Percentiles rank a stretch among this genome's conserved stretches.
Evolutionary conservation across 2,797 vertebrate genomes (phyloP).

Genomic region (Fratercula arctica): DNA sequence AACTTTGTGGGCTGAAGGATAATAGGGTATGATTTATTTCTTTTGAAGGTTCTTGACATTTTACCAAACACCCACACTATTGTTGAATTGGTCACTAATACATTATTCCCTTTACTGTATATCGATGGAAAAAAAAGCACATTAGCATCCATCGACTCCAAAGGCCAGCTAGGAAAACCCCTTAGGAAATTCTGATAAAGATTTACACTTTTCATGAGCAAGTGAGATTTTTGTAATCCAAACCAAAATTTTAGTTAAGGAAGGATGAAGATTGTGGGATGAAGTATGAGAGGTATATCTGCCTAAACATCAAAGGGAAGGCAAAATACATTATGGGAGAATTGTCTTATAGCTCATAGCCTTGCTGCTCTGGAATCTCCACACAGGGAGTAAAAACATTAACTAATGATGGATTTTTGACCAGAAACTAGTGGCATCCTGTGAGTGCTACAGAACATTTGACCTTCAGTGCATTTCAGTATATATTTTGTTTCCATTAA

Average conservation of each 20-base stretch:
- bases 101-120: constrained; percentile 67
- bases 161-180: not conserved
- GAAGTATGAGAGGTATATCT: not conserved
- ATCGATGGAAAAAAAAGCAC: constrained; percentile 20
- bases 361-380: not conserved
- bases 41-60: constrained; percentile 65
- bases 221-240: constrained; percentile 1
- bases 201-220: constrained; percentile 68
- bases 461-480: not conserved
- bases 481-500: constrained; percentile 23
- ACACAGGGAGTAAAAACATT: not conserved
- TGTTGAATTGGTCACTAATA: constrained; percentile 55
- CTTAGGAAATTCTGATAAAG: constrained; percentile 46
- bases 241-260: not conserved
- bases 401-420: not conserved
- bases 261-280: not conserved
- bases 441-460: not conserved
- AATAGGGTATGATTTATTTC: constrained; percentile 82
- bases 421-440: not conserved
- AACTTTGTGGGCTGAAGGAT: constrained; percentile 76
- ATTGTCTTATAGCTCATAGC: not conserved
- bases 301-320: not conserved
- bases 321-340: not conserved
- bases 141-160: constrained; percentile 65
- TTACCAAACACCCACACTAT: constrained; percentile 54